phyloP scores from a whole-genome alignment of 2,113 vertebrate genomes.

The Symphodus melops region DNA sequence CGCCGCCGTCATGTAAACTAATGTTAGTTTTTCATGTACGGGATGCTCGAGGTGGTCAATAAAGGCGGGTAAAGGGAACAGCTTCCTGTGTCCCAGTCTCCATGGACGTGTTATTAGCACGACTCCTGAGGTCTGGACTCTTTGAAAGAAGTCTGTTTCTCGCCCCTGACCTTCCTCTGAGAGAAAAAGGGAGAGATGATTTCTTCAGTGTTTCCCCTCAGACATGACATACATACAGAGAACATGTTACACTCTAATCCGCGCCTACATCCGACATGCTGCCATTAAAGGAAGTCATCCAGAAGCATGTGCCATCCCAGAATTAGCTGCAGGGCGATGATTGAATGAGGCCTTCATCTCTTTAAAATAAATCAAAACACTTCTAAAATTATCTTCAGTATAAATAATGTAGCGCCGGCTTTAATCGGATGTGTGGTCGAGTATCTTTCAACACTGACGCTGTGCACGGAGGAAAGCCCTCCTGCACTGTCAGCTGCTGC shows the following conservation, averaged over 20 bases:
- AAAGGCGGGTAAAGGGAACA: too few relatives aligned
- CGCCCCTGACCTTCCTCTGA: constrained; percentile 1
- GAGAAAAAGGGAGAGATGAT: neutral
- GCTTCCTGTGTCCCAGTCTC: too few relatives aligned
- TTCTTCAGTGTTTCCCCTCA: neutral
- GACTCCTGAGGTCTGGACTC: too few relatives aligned
- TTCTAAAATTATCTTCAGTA: constrained; percentile 54
- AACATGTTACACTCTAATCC: neutral
- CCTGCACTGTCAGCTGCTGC: constrained; percentile 15
- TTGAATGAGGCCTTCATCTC: constrained; percentile 47
- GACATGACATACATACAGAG: neutral
- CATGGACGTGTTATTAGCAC: too few relatives aligned
- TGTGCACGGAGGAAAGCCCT: neutral
- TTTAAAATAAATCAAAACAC: constrained; percentile 66
- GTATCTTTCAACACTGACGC: constrained; percentile 39
- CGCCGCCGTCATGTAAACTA: too few relatives aligned
- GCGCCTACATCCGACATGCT: constrained; percentile 10
- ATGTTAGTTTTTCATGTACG: too few relatives aligned
- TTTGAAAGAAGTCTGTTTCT: neutral
- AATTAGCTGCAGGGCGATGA: constrained; percentile 46
- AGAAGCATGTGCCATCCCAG: constrained; percentile 40
- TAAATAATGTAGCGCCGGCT: constrained; percentile 60
- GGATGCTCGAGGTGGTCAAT: too few relatives aligned
- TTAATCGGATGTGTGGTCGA: constrained; percentile 40
- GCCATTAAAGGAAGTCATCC: constrained; percentile 29